These are phyloP conservation scores for Ophiothrix spiculata DNA, from an alignment of 35 echinoderm and acorn worm species.

Conservation along the genomic window DNA sequence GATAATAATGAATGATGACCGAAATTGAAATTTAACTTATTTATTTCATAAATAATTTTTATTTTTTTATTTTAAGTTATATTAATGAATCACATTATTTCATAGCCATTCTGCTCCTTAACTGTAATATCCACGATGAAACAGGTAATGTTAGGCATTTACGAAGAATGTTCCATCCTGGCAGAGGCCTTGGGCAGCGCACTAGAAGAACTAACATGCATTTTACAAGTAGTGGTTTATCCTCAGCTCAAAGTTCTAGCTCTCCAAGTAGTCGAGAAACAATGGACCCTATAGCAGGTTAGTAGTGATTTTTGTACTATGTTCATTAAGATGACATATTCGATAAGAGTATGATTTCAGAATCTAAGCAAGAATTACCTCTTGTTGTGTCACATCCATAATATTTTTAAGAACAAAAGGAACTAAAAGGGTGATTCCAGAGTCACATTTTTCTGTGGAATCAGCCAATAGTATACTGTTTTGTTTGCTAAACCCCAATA, in stretches of 20 bases:
- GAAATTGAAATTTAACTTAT: neutral
- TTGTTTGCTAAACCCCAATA: no score
- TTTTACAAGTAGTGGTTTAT: constrained; percentile 81
- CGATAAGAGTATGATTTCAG: no score
- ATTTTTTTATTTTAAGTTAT: neutral
- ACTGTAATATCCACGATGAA: constrained; percentile 70
- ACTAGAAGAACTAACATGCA: constrained; percentile 96
- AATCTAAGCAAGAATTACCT: no score
- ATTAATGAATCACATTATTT: neutral
- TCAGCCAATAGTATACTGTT: no score
- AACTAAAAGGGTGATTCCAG: no score
- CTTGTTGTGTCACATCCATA: no score
- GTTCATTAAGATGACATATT: no score
- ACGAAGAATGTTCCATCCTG: constrained; percentile 98
- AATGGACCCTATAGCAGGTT: constrained; percentile 99
- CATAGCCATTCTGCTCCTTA: constrained; percentile 35
- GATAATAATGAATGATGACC: no score
- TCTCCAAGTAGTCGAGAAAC: constrained; percentile 97
- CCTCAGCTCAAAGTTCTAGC: constrained; percentile 81
- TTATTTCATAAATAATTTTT: neutral
- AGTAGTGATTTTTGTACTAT: neutral
- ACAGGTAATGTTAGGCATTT: constrained; percentile 92
- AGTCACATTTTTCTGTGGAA: no score
- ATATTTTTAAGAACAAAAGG: no score
- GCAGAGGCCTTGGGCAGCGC: constrained; percentile 78